Base-by-base conservation (phyloP, 92 coral and sea anemone genomes). In the Palythoa grandis region DNA sequence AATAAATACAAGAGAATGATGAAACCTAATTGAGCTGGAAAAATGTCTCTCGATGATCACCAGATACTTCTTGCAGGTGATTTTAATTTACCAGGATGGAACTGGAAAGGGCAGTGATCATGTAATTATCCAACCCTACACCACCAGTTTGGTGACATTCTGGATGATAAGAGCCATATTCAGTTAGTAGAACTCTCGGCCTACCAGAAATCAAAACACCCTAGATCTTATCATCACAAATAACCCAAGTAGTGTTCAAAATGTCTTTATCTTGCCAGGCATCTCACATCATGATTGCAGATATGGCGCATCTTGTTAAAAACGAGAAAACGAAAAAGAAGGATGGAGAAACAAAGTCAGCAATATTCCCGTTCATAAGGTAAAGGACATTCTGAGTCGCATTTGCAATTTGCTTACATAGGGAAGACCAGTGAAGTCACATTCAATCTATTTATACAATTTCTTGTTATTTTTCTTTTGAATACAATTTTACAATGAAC, bases 31-130 rank as follows among this genome's bases (percentile, higher is more conserved):
- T 48, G 89, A 90, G 58, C 87, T 90, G 37, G 91, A 87, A 54
- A 90, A 84, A 87, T 92, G 93, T 5, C 85, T 92, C 19, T 73
- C 77, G 56, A 73, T 73, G 77, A 47, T 73, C 92, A 92, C 66
- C 82, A 92, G n/a, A 2, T 87, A 7, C 77, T 89, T 1, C 90
- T 87, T 29, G 92, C 86, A 67, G 92, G 91, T 10, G 92, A 92
- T 66, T 92, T 87, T 79, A 92, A 92, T 37, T 87, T 92, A 76
- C 95, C 91, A 5, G 92, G 90, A 19, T 92, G 95, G 95, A 86
- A 92, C 84, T 89, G 92, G 95, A 70, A 82, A 40, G 72, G 72
- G 82, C 10, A 76, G 89, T 23, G 60, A 68, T 68, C 88, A 24
- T 92, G 88, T 56, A 56, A 56, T 56, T 56, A 11, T 56, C 61